Conservation (phyloP, 2,797 vertebrate species). For the Amphiprion clarkii region DNA sequence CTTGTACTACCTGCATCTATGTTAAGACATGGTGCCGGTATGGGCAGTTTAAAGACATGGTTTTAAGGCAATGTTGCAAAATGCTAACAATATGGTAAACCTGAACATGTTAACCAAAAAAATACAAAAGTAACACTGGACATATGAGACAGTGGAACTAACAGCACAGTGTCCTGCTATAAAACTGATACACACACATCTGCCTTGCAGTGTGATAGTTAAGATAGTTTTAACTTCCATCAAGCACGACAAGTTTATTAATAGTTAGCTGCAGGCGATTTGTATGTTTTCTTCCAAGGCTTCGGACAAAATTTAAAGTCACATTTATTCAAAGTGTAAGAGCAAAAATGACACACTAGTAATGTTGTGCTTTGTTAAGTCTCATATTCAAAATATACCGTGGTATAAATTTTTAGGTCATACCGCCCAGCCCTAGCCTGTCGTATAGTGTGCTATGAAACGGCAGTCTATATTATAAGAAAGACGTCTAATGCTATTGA, state of each 20-base stretch:
- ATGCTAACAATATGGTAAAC: conserved; percentile 18
- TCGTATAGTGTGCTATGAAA: conserved; percentile 15
- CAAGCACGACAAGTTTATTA: background rate
- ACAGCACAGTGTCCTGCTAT: background rate
- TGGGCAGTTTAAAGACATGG: conserved; percentile 35
- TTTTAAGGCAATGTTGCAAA: conserved; percentile 54
- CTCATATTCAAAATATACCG: conserved; percentile 37
- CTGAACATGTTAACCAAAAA: background rate
- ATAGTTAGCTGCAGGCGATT: background rate
- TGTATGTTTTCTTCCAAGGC: conserved; percentile 10
- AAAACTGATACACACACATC: conserved; percentile 3
- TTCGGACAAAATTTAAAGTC: conserved; percentile 11
- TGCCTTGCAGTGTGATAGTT: conserved; percentile 2
- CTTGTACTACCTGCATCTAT: conserved; percentile 18
- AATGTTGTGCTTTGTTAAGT: conserved; percentile 14
- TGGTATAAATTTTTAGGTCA: conserved; percentile 30
- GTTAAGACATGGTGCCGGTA: conserved; percentile 21
- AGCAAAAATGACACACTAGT: conserved; percentile 21
- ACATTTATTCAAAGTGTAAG: conserved; percentile 10
- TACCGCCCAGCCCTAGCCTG: conserved; percentile 32
- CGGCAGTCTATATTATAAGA: conserved; percentile 16
- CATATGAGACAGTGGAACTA: conserved; percentile 14
- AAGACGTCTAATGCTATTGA: conserved; percentile 12
- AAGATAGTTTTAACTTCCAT: conserved; percentile 24
- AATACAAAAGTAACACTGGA: conserved; percentile 5